phyloP scores from a whole-genome alignment of 2,113 vertebrate species.

The Gobius niger region DNA sequence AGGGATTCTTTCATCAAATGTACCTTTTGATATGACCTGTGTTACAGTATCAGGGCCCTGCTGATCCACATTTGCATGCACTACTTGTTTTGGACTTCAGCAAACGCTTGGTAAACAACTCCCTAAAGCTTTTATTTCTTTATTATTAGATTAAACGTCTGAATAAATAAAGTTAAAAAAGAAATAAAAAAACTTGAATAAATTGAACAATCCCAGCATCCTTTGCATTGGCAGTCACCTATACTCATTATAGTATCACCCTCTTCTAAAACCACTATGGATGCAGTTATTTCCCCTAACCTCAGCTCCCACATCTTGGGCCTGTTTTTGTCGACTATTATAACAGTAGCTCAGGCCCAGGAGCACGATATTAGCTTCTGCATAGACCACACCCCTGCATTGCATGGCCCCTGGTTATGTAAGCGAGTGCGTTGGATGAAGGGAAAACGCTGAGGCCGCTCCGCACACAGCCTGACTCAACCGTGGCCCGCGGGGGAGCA shows the following conservation, averaged over 20 bases:
- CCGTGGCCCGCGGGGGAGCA: conserved; percentile 55
- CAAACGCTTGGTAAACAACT: too few species aligned
- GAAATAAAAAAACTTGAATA: too few species aligned
- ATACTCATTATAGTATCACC: neutral
- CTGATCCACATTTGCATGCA: too few species aligned
- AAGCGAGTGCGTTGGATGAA: conserved; percentile 62
- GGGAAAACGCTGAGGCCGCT: conserved; percentile 58
- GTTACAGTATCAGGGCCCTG: too few species aligned
- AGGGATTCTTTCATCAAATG: too few species aligned
- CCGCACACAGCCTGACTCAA: conserved; percentile 62
- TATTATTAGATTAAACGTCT: too few species aligned
- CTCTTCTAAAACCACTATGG: neutral
- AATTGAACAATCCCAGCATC: too few species aligned
- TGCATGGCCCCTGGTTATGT: conserved; percentile 65
- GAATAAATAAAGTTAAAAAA: too few species aligned
- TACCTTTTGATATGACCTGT: too few species aligned
- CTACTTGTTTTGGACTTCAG: too few species aligned
- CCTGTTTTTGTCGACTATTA: conserved; percentile 19
- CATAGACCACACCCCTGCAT: conserved; percentile 54
- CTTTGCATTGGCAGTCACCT: too few species aligned
- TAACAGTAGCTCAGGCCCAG: conserved; percentile 39
- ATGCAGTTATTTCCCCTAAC: conserved; percentile 3
- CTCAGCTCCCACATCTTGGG: neutral
- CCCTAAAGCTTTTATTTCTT: too few species aligned
- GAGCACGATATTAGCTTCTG: conserved; percentile 54